phyloP scores from a whole-genome alignment of 2,113 vertebrate genomes.

The Paratilapia polleni region DNA sequence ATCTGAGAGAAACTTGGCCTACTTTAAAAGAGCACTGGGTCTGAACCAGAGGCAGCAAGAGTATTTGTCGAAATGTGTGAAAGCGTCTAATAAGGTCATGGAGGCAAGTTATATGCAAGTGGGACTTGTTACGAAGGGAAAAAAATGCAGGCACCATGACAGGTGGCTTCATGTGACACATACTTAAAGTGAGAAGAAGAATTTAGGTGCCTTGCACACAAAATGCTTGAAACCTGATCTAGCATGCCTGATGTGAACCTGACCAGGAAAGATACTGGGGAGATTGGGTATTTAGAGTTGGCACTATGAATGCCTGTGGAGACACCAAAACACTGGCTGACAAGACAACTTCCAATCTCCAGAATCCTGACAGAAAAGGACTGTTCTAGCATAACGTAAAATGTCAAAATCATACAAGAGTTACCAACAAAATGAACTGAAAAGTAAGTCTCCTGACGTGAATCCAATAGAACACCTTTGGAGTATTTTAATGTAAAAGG shows the following conservation, averaged over 20 bases:
- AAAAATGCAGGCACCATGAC: not conserved
- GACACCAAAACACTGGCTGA: not conserved
- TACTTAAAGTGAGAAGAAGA: not conserved
- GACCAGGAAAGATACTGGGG: not conserved
- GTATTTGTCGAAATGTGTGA: not conserved
- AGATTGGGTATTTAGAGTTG: not conserved
- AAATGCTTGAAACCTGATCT: not conserved
- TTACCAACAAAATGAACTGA: not conserved
- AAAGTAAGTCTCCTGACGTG: not conserved
- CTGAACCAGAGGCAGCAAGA: not conserved
- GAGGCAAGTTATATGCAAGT: not conserved
- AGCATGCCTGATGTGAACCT: not conserved
- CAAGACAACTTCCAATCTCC: not conserved
- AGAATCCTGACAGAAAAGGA: not conserved
- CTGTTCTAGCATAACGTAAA: not conserved
- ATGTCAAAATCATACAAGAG: not conserved
- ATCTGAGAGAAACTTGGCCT: not conserved
- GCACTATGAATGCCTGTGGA: not conserved
- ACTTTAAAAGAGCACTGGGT: not conserved
- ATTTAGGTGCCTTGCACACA: not conserved
- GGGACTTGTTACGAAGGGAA: not conserved
- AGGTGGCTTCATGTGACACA: not conserved
- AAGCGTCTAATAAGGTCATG: not conserved
- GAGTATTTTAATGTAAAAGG: not conserved
- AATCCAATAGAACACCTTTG: not conserved